phyloP scores from a whole-genome alignment of 1,140 invertebrate species.

The Matsumurasca onukii region DNA sequence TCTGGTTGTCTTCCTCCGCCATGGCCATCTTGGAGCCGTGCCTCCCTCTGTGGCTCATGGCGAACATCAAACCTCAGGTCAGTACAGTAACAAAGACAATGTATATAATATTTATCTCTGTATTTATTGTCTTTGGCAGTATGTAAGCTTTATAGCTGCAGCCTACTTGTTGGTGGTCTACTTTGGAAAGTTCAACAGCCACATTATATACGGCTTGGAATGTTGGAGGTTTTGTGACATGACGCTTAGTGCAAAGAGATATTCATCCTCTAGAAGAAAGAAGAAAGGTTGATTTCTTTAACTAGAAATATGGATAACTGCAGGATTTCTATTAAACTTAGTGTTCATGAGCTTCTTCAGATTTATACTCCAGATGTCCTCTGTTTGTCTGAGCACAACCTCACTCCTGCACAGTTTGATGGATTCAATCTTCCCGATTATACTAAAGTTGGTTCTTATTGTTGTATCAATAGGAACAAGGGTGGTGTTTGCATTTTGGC shows the following conservation, averaged over 20 bases:
- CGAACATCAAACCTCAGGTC: constrained; percentile 69
- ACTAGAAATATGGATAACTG: no score
- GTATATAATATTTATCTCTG: background rate
- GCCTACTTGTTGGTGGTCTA: no score
- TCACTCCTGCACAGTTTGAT: background rate
- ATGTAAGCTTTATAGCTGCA: no score
- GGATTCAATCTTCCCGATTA: background rate
- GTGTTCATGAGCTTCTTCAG: no score
- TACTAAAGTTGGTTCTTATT: background rate
- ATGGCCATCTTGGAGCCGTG: constrained; percentile 82
- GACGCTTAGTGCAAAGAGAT: no score
- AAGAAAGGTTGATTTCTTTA: no score
- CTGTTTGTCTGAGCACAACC: constrained; percentile 4
- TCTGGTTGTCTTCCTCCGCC: constrained; percentile 71
- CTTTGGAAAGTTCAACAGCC: no score
- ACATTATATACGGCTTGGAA: no score
- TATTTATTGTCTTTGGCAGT: no score
- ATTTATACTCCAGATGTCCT: background rate
- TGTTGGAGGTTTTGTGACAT: no score
- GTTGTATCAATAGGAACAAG: background rate
- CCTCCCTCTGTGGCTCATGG: constrained; percentile 78
- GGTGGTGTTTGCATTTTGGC: constrained; percentile 2
- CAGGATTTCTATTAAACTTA: no score
- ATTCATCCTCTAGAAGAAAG: no score
- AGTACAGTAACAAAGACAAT: background rate